Evolutionary conservation across 1,140 invertebrate species (phyloP).

Genomic region (Drosophila lacertosa): DNA sequence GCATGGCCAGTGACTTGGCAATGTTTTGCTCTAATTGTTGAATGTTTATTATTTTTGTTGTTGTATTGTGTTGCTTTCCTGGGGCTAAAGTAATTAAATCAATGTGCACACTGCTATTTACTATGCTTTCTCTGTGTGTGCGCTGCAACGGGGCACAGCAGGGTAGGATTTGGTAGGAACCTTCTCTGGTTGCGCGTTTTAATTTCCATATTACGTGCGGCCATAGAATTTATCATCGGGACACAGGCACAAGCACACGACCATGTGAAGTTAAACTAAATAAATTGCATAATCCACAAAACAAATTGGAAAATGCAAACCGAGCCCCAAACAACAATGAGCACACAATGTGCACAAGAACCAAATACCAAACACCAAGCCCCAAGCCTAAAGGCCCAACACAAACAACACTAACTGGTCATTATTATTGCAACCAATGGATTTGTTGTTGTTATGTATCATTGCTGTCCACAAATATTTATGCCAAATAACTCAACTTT

Average conservation of each 20-base stretch:
- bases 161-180: not conserved
- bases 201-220: constrained; percentile 74
- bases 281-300: constrained; percentile 67
- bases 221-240: constrained; percentile 64
- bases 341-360: constrained; percentile 41
- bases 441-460: constrained; percentile 35
- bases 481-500: constrained; percentile 71
- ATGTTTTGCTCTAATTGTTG: constrained; percentile 7
- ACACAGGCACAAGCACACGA: constrained; percentile 15
- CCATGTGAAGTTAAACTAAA: constrained; percentile 60
- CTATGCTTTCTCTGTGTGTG: not conserved
- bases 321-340: constrained; percentile 54
- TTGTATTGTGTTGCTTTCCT: constrained; percentile 20
- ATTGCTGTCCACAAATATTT: constrained; percentile 65
- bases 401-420: constrained; percentile 34
- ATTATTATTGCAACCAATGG: constrained; percentile 43
- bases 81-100: constrained; percentile 53
- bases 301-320: constrained; percentile 64
- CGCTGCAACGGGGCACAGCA: not conserved
- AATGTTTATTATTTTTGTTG: constrained; percentile 4
- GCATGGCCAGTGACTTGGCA: constrained; percentile 32
- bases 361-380: not conserved
- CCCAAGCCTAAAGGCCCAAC: constrained; percentile 8
- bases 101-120: constrained; percentile 45
- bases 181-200: constrained; percentile 35